These are phyloP conservation scores for Pao palembangensis DNA, from an alignment of 2,113 vertebrate genomes.

Conservation along the genomic window DNA sequence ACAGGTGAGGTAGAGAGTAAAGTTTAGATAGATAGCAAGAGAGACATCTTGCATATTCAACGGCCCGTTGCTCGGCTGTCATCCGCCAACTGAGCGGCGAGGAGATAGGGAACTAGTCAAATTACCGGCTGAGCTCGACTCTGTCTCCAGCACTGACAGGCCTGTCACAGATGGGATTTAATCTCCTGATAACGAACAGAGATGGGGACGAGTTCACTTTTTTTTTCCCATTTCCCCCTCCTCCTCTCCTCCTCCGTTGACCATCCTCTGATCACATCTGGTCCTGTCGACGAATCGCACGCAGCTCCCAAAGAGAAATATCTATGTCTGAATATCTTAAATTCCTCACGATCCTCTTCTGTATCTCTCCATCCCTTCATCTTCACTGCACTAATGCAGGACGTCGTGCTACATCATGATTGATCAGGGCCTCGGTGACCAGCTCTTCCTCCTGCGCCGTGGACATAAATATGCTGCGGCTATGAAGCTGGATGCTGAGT, in stretches of 20 bases:
- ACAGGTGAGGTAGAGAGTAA: conserved; percentile 31
- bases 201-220: conserved; percentile 29
- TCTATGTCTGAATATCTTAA: conserved; percentile 64
- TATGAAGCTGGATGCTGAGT: conserved; percentile 56
- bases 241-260: conserved; percentile 58
- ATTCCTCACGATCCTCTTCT: conserved; percentile 23
- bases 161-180: conserved; percentile 79
- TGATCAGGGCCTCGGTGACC: conserved; percentile 62
- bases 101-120: conserved; percentile 78
- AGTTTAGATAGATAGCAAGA: conserved; percentile 40
- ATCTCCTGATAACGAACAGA: conserved; percentile 77
- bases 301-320: conserved; percentile 61
- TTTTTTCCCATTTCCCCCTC: conserved; percentile 11
- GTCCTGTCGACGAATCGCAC: conserved; percentile 75
- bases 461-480: conserved; percentile 60
- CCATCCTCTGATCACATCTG: conserved; percentile 74
- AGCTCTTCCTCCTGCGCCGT: conserved; percentile 61
- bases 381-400: conserved; percentile 58
- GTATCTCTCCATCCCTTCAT: conserved; percentile 41
- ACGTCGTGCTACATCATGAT: conserved; percentile 69
- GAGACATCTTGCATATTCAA: conserved; percentile 68
- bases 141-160: conserved; percentile 73
- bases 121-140: conserved; percentile 75
- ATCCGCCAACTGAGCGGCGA: conserved; percentile 70
- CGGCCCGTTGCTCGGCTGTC: conserved; percentile 68